Base-by-base conservation (phyloP, 2,797 vertebrate genomes). In the Muscicapa striata region DNA sequence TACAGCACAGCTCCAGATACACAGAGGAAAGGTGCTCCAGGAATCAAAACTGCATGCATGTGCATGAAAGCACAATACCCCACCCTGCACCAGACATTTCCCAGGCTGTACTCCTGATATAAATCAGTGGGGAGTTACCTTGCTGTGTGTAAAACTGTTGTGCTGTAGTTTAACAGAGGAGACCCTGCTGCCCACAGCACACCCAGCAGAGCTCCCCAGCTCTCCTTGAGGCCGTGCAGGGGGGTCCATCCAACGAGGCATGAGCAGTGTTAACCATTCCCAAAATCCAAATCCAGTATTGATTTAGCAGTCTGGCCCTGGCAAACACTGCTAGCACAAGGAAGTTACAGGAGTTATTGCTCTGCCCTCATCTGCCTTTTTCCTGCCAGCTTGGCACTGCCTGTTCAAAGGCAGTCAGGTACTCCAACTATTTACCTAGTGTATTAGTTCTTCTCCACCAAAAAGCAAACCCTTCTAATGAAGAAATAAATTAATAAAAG, bases 301-400 rank as follows among this genome's bases (percentile, higher is more conserved):
- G 93, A 97, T 97, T 96, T 94, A 89, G 90, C 73, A 81, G 58
- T 72, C 87, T 86, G 91, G 76, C 40, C 64, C 77, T 81, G 81
- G 94, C 94, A 94, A 95, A 84, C 23, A 17, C 79, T 73, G 74
- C 89, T 87, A 93, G 87, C 68, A 66, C 70, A 92, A 90, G 76
- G 76, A 91, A 94, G 81, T 96, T 86, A 59, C 23, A 57, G 94
- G 88, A 96, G 77, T 64, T 91, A 91, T 54, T 90, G 61, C 62
- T 94, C 73, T 88, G 81, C 94, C 94, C 94, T 87, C 52, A 16
- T 95, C 96, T 94, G 91, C 96, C 87, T 84, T 89, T 85, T 92
- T 94, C 87, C 95, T 75, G 67, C 73, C 89, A 93, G 84, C n/a
- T 36, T 18, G 70, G 68, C 77, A 27, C 29, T 90, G 89, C 59